Evolutionary conservation across 1,140 invertebrate species (phyloP), one percentile per base, ranked within the genome.

Genomic region (Drosophila truncata): DNA sequence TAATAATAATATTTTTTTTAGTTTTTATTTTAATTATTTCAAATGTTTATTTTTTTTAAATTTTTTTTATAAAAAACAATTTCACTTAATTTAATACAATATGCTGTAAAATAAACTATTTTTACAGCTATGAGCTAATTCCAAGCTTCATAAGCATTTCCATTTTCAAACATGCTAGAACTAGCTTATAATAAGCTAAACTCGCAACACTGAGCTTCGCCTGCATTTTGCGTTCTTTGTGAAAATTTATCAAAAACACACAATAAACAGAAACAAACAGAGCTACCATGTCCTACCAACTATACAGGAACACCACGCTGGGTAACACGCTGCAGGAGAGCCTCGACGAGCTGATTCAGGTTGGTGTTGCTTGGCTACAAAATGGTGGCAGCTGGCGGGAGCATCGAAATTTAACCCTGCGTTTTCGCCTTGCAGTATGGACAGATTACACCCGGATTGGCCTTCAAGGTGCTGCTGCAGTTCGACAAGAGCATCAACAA

Each of bases 401-500:
- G n/a, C 49, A 74, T 47, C 44, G 62, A 49, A 63, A 57, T 91
- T 77, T 37, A 31, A 46, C 59, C 23, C 14, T 29, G 20, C 7
- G 29, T 31, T 61, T 35, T 41, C 25, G 91, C 80, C 78, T 96
- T 96, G 62, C 93, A 99, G 97, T 98, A 97, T 95, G 97, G 98
- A 55, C 98, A 99, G 94, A 99, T 99, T 78, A 98, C 98, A 23
- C 97, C 97, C 57, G 96, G 96, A 67, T 93, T 99, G 70, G 98
- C 98, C 2, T 95, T 97, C 42, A 98, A 98, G 94, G 97, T 99
- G 52, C 93, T 99, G 57, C 93, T 98, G 42, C 98, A 99, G 92
- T 99, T 99, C 94, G 99, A 99, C 93, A 98, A 98, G 93, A 97
- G 97, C 58, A 99, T 99, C 69, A 99, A 99, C 93, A 96, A 96